A percentile compares a stretch with the other conserved stretches of the same genome.
phyloP scores from a whole-genome alignment of 2,888 invertebrate species.

The Trachelus tabidus region DNA sequence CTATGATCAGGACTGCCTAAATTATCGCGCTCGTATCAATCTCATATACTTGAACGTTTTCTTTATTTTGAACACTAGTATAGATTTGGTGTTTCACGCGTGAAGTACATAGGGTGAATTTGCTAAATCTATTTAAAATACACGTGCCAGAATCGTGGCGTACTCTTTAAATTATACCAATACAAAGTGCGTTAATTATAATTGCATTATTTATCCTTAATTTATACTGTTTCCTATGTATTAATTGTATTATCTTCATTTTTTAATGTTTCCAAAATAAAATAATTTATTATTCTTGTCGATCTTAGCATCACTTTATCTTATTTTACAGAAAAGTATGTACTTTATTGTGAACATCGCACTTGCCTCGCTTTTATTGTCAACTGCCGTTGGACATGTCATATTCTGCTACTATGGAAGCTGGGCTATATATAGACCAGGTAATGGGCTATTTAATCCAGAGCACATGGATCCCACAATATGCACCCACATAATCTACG shows the following conservation, averaged over 20 bases:
- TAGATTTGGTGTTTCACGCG: too few relatives aligned
- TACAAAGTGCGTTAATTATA: background rate
- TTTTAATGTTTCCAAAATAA: background rate
- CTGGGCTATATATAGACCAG: conserved; percentile 77
- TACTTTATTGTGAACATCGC: background rate
- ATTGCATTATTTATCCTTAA: too few relatives aligned
- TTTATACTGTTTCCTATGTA: too few relatives aligned
- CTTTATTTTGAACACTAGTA: too few relatives aligned
- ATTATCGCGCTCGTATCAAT: too few relatives aligned
- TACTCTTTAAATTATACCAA: too few relatives aligned
- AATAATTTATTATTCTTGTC: background rate
- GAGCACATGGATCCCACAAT: conserved; percentile 73
- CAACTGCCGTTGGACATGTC: background rate
- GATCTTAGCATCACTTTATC: background rate
- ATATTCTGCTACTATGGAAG: conserved; percentile 80
- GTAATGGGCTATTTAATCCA: conserved; percentile 74
- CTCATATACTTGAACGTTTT: too few relatives aligned
- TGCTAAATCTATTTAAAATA: too few relatives aligned
- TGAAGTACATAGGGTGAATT: too few relatives aligned
- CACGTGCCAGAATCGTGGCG: too few relatives aligned
- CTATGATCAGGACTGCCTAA: too few relatives aligned
- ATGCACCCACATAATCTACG: conserved; percentile 80
- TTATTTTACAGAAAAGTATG: background rate
- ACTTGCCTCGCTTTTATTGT: background rate
- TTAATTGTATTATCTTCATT: background rate